These are phyloP conservation scores for Cephus pygmeus DNA, from an alignment of 2,888 invertebrate genomes.

Conservation along the genomic window DNA sequence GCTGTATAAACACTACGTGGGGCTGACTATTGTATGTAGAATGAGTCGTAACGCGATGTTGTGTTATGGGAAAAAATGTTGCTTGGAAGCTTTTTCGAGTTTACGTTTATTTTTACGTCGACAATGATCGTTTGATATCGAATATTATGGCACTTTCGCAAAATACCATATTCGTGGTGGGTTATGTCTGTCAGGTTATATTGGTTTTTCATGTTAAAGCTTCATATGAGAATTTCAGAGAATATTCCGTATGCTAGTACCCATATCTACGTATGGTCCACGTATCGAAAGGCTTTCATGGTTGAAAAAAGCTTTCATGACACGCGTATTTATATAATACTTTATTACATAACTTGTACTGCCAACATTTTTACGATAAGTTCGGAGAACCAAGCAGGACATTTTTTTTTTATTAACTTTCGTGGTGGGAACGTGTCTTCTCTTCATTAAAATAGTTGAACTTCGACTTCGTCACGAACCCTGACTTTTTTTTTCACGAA, in stretches of 20 bases:
- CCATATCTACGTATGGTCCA: not conserved
- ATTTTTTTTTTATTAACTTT: not conserved
- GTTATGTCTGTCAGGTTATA: not conserved
- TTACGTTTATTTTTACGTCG: not conserved
- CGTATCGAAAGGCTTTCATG: not conserved
- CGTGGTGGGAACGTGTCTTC: not conserved
- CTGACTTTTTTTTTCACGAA: not conserved
- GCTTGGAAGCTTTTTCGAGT: conserved; percentile 8
- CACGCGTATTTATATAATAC: not conserved
- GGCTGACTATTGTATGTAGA: not conserved
- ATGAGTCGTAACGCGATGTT: not conserved
- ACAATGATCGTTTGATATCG: not conserved
- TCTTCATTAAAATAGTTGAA: not conserved
- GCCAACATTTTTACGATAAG: not conserved
- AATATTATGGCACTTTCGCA: not conserved
- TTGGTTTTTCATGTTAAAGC: not conserved
- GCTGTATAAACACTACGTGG: not conserved
- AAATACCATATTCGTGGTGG: not conserved
- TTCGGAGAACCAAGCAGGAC: not conserved
- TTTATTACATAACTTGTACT: not conserved
- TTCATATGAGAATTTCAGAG: not conserved
- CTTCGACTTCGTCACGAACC: not conserved
- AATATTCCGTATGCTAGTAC: not conserved
- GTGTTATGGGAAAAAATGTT: not conserved
- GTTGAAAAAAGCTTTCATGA: not conserved